Evolutionary conservation across 2,888 invertebrate species (phyloP).

Genomic region (Schizotus pectinicornis): DNA sequence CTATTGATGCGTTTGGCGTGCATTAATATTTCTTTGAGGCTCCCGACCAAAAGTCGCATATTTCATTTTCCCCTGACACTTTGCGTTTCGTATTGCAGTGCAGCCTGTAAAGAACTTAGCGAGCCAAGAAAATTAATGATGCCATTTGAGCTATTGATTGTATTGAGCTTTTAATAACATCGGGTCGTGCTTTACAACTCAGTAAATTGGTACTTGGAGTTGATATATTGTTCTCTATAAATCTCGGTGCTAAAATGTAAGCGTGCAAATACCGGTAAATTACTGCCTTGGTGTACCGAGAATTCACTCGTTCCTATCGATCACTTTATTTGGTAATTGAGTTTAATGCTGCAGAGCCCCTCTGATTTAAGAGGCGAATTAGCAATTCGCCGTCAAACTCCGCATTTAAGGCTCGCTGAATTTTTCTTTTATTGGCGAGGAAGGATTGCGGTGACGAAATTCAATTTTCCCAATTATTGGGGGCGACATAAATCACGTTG

Average conservation of each 20-base stretch:
- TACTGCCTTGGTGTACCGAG: constrained; percentile 46
- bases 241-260: constrained; percentile 47
- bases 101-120: constrained; percentile 44
- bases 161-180: constrained; percentile 50
- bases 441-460: background rate
- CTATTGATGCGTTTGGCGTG: constrained; percentile 22
- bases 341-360: constrained; percentile 29
- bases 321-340: constrained; percentile 46
- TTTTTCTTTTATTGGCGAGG: no score
- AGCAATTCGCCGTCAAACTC: background rate
- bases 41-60: constrained; percentile 41
- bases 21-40: constrained; percentile 24
- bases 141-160: constrained; percentile 50
- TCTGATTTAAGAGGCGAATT: constrained; percentile 1
- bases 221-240: constrained; percentile 49
- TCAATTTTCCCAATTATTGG: constrained; percentile 2
- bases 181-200: constrained; percentile 50
- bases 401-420: no score
- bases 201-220: constrained; percentile 49
- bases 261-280: constrained; percentile 49
- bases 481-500: no score
- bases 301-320: constrained; percentile 46
- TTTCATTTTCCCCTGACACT: constrained; percentile 41
- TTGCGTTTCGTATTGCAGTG: constrained; percentile 41
- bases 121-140: constrained; percentile 48